Evolutionary conservation across 1,140 invertebrate species (phyloP), one percentile per base, ranked within the genome.

Genomic region (Pseudomyrmex pallidus): DNA sequence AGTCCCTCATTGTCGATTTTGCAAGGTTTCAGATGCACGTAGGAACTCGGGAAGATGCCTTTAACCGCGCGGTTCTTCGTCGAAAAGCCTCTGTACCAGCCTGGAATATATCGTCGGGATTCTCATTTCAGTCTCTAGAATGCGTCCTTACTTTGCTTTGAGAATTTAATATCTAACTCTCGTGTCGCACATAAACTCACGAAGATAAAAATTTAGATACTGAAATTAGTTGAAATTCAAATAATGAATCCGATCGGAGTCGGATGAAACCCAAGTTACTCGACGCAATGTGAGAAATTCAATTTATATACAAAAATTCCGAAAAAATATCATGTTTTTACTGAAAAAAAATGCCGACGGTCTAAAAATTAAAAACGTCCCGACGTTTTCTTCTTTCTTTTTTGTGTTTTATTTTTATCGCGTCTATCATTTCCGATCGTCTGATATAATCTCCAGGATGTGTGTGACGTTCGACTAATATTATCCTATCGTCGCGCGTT

Each of bases 41-140:
- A 97, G 80, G 95, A 95, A 78, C 96, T 96, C 56, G 98, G 98
- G 92, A 98, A 99, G 90, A 98, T 97, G 12, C 98, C 98, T 95
- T 96, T 97, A 59, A 97, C 95, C 22, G 96, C 95, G 82, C 97
- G 96, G 93, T 98, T 97, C 93, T 97, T 96, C 85, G 96, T 96
- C 67, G 96, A 95, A 90, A 97, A 97, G n/a, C 98, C 98, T 88
- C 98, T 95, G 92, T 96, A 98, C 98, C 98, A 99, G 50, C 96
- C 97, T 97, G 91, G 48, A 96, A 95, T 25, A 25, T 25, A 25
- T 25, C 12, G 48, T 59, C 20, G 44, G 1, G 20, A 70, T 15
- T 73, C 35, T 22, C 25, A n/a, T 59, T 61, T 80, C 20, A 46
- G 64, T 70, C 59, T 48, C 59, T n/a, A 52, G 12, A 74, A 2